These are phyloP conservation scores for Gobius niger DNA, from an alignment of 2,113 vertebrate species.

Conservation along the genomic window DNA sequence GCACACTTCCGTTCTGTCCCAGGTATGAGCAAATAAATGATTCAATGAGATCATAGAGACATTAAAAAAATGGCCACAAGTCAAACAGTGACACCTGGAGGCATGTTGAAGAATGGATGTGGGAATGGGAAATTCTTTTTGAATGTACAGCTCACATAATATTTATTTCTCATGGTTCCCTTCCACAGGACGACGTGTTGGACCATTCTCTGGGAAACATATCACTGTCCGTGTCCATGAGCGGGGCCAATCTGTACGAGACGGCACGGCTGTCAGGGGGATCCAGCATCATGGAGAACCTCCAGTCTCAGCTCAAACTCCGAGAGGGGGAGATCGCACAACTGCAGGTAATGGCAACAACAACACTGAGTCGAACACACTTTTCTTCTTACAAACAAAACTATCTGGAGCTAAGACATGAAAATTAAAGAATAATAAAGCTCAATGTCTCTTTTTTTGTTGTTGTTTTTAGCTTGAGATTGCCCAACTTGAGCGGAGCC, in stretches of 20 bases:
- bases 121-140: neutral
- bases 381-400: neutral
- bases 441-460: neutral
- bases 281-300: conserved; percentile 94
- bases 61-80: neutral
- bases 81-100: neutral
- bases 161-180: neutral
- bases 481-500: conserved; percentile 88
- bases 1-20: conserved; percentile 85
- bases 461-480: conserved; percentile 86
- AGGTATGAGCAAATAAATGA: conserved; percentile 73
- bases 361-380: too few relatives aligned
- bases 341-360: conserved; percentile 83
- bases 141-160: neutral
- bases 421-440: neutral
- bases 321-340: conserved; percentile 94
- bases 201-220: conserved; percentile 83
- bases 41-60: neutral
- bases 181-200: conserved; percentile 84
- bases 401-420: neutral
- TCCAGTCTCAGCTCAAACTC: conserved; percentile 95
- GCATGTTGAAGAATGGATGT: neutral
- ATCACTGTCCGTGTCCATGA: conserved; percentile 79
- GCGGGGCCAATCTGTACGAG: conserved; percentile 90
- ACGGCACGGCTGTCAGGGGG: conserved; percentile 90